phyloP scores from a whole-genome alignment of 2,888 invertebrate species.

The Blastobasis adustella region DNA sequence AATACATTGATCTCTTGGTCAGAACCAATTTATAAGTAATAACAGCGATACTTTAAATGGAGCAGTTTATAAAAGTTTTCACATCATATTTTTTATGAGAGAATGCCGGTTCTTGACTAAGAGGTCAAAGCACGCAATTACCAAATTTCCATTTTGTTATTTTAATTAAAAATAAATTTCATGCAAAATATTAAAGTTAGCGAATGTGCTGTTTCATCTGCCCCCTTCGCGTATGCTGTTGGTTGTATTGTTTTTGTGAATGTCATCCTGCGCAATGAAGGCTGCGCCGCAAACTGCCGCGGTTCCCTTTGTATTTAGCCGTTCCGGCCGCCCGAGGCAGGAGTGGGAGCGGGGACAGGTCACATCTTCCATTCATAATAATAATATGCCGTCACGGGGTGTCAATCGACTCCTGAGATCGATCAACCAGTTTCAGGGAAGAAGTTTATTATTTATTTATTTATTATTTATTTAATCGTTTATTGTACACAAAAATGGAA shows the following conservation, averaged over 20 bases:
- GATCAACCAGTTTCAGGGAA: no score
- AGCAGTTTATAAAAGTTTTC: not conserved
- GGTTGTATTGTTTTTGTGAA: slow-evolving; percentile 68
- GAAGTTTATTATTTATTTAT: no score
- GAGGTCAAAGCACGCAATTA: no score
- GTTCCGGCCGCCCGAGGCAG: slow-evolving; percentile 24
- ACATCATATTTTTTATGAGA: no score
- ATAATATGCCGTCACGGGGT: no score
- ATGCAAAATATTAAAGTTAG: not conserved
- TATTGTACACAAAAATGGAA: no score
- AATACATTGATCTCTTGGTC: no score
- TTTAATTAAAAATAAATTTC: not conserved
- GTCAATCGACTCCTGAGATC: no score
- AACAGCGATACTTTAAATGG: not conserved
- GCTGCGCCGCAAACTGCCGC: slow-evolving; percentile 64
- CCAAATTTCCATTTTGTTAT: no score
- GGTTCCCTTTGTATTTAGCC: slow-evolving; percentile 65
- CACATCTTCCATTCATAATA: no score
- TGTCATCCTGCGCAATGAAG: slow-evolving; percentile 68
- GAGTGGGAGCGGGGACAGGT: slow-evolving; percentile 18
- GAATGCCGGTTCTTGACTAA: not conserved
- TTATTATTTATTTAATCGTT: no score
- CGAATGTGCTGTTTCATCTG: slow-evolving; percentile 17
- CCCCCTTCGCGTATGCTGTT: slow-evolving; percentile 33
- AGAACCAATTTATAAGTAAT: not conserved